Evolutionary conservation across 2,113 vertebrate species (phyloP).

Genomic region (Zosterops borbonicus): DNA sequence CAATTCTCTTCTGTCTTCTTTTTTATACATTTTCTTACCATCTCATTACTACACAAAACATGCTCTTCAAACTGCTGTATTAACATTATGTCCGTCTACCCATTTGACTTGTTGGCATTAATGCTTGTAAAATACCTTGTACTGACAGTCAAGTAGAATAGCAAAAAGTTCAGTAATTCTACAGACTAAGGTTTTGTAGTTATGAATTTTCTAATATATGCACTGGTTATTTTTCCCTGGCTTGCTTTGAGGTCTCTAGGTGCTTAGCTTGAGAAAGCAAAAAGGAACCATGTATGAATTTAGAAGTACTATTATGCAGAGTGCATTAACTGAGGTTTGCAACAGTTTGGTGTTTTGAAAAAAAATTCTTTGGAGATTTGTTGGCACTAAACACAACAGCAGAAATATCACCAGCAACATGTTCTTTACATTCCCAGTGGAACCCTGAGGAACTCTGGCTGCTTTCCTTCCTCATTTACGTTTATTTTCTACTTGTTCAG

Average conservation of each 20-base stretch:
- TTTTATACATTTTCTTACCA: neutral
- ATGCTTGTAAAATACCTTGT: constrained; percentile 6
- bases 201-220: neutral
- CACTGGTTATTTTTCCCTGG: neutral
- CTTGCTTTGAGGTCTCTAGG: neutral
- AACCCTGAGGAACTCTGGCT: neutral
- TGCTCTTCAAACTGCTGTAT: neutral
- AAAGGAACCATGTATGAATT: neutral
- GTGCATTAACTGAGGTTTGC: neutral
- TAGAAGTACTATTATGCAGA: neutral
- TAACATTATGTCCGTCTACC: neutral
- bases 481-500: constrained; percentile 40
- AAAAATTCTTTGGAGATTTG: constrained; percentile 17
- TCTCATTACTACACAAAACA: neutral
- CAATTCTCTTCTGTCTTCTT: neutral
- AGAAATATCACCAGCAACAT: constrained; percentile 19
- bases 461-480: constrained; percentile 26
- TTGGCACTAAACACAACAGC: constrained; percentile 19
- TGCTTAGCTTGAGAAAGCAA: neutral
- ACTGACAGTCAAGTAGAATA: neutral
- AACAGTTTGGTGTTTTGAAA: neutral
- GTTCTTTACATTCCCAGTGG: neutral
- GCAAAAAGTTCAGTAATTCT: neutral
- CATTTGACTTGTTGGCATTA: neutral
- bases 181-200: neutral